These are phyloP conservation scores for Nasonia longicornis DNA, from an alignment of 1,140 invertebrate species.

Conservation along the genomic window DNA sequence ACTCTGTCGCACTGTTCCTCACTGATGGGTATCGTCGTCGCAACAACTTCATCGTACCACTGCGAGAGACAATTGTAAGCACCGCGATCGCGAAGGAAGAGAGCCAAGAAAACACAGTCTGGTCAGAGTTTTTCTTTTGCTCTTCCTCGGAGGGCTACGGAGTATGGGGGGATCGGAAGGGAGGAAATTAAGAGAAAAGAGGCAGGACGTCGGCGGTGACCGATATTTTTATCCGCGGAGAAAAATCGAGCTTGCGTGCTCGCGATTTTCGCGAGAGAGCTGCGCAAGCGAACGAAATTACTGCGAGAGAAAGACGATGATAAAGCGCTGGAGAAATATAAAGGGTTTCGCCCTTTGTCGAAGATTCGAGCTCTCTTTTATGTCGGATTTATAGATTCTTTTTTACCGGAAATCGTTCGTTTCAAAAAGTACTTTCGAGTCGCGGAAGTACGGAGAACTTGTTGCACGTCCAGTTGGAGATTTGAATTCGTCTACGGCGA, in stretches of 20 bases:
- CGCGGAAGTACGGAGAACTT: not conserved
- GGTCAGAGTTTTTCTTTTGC: not conserved
- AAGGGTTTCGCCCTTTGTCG: not conserved
- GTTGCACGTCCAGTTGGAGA: not conserved
- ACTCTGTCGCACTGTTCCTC: conserved; percentile 12
- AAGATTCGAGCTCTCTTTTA: not conserved
- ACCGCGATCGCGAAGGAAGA: not conserved
- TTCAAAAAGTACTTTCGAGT: too few species aligned
- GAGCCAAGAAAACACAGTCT: not conserved
- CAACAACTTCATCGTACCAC: conserved; percentile 5
- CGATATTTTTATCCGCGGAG: not conserved
- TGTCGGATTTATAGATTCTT: not conserved
- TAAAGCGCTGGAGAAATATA: not conserved
- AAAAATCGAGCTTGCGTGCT: conserved; percentile 4
- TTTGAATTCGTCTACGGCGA: too few species aligned
- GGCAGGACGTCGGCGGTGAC: not conserved
- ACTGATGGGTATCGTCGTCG: conserved; percentile 7
- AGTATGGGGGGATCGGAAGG: not conserved
- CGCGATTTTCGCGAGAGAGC: not conserved
- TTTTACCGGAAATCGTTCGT: not conserved
- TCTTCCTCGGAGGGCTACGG: not conserved
- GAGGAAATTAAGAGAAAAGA: not conserved
- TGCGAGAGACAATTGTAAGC: not conserved
- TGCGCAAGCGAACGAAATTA: not conserved
- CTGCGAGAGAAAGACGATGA: not conserved